Evolutionary conservation across 1,140 invertebrate genomes (phyloP), one percentile per base, ranked within the genome.

Genomic region (Bicyclus anynana): DNA sequence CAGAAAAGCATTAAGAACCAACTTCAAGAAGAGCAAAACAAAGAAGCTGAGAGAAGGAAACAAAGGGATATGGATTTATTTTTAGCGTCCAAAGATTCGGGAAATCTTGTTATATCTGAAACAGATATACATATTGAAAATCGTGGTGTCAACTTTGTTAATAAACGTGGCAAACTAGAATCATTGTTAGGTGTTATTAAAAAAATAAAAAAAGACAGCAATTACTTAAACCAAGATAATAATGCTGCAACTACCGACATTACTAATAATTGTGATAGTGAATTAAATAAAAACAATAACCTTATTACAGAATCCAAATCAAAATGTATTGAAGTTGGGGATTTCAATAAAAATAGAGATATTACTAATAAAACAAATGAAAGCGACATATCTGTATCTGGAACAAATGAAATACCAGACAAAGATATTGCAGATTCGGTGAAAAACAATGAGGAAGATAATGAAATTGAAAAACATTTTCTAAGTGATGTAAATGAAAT

Each of bases 101-200:
- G 21, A 10, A 54, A 49, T 23, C 20, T 29, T 47, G 23, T 17
- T 27, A 18, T 10, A 44, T 13, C 64, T 6, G 61, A 47, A 27
- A 5, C 44, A 40, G 21, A 58, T 35, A 62, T 62, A 4, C 60
- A 26, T 29, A 17, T 57, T 16, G 49, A 38, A 5, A 67, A 61
- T 53, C 51, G 35, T n/a, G 67, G 69, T 49, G 57, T 59, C 7
- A 72, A 65, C 50, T 78, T 79, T 23, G 54, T 62, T 1, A 69
- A 70, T 2, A 81, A 77, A 57, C 62, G 65, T 17, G 62, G 47
- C 3, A 81, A 84, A 57, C 51, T 84, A 35, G 81, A 84, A 65
- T 46, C 52, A 14, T 37, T 82, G 13, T 50, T 82, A n/a, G 65
- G 58, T 7, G 69, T 64, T 59, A 72, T 82, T 47, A 80, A 71